A percentile compares a stretch with the other conserved stretches of the same genome.
Conservation (phyloP, 1,140 invertebrate species). For the Holcopasites calliopsidis region DNA sequence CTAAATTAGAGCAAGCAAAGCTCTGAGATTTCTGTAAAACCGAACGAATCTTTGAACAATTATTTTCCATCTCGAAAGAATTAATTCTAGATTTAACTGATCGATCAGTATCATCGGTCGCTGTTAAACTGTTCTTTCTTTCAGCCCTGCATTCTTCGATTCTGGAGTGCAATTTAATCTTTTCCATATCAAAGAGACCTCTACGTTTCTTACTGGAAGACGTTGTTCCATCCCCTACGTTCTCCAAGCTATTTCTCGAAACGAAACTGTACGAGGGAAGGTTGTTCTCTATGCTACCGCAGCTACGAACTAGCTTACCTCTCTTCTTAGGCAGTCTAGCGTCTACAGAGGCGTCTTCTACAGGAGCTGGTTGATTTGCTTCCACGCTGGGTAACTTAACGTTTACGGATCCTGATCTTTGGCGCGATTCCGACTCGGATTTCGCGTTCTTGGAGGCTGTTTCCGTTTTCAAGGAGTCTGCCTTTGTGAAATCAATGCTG, state of each 20-base stretch:
- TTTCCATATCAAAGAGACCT: neutral
- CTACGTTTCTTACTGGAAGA: neutral
- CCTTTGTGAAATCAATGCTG: neutral
- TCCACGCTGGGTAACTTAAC: conserved; percentile 7
- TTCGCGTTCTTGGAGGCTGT: neutral
- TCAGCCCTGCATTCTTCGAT: conserved; percentile 8
- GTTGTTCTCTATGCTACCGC: conserved; percentile 55
- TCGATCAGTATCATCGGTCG: too few relatives aligned
- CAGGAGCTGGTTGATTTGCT: neutral
- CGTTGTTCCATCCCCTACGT: conserved; percentile 40
- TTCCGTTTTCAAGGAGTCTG: neutral
- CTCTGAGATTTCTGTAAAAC: conserved; percentile 57
- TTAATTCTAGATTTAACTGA: neutral
- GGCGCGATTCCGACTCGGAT: neutral
- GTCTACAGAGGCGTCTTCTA: conserved; percentile 38
- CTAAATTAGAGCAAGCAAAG: conserved; percentile 9
- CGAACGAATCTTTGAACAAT: neutral
- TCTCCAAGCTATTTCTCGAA: conserved; percentile 55
- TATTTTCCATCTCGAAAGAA: neutral
- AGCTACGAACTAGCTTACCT: conserved; percentile 76
- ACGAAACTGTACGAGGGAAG: conserved; percentile 63
- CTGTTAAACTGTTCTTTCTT: neutral
- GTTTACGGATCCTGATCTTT: conserved; percentile 12
- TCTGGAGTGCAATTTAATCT: conserved; percentile 5
- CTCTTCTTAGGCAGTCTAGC: conserved; percentile 70